A percentile compares a stretch with the other conserved stretches of the same genome.
Conservation (phyloP, 2,888 invertebrate species). For the Liopterus haemorrhoidalis region DNA sequence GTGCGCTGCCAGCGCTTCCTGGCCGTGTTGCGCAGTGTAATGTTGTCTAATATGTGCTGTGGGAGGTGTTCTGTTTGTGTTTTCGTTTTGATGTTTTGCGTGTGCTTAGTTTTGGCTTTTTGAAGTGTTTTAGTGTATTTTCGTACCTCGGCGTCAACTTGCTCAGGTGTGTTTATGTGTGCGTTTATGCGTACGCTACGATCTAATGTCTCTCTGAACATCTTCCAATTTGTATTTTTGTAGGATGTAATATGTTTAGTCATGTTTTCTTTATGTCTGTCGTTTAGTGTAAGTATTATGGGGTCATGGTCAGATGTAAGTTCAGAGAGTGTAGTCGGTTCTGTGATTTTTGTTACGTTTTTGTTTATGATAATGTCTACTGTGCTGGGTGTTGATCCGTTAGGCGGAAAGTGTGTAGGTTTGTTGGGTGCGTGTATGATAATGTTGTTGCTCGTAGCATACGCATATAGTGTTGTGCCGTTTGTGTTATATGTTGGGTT, state of each 20-base stretch:
- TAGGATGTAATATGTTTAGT: conserved; percentile 1
- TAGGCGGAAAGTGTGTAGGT: conserved; percentile 23
- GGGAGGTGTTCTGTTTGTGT: conserved; percentile 2
- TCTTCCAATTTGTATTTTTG: conserved; percentile 14
- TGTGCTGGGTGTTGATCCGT: conserved; percentile 17
- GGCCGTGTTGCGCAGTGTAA: conserved; percentile 5
- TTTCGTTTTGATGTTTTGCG: background rate
- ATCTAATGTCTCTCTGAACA: conserved; percentile 9
- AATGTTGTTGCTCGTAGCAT: conserved; percentile 1
- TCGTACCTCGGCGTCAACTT: background rate
- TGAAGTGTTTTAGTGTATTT: background rate
- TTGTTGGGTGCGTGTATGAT: conserved; percentile 11
- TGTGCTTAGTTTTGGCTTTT: conserved; percentile 4
- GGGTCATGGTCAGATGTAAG: conserved; percentile 33
- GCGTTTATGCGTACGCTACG: conserved; percentile 9
- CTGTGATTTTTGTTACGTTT: conserved; percentile 12
- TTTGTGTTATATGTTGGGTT: conserved; percentile 23
- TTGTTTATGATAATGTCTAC: conserved; percentile 22
- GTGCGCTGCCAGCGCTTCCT: conserved; percentile 1
- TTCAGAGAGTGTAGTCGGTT: conserved; percentile 21
- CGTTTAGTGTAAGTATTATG: conserved; percentile 20
- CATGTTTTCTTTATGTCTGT: background rate
- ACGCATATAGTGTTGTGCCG: conserved; percentile 22
- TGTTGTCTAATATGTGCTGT: background rate
- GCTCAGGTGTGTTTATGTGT: conserved; percentile 4